phyloP scores from a whole-genome alignment of 2,113 vertebrate species.

The Phaetusa simplex region DNA sequence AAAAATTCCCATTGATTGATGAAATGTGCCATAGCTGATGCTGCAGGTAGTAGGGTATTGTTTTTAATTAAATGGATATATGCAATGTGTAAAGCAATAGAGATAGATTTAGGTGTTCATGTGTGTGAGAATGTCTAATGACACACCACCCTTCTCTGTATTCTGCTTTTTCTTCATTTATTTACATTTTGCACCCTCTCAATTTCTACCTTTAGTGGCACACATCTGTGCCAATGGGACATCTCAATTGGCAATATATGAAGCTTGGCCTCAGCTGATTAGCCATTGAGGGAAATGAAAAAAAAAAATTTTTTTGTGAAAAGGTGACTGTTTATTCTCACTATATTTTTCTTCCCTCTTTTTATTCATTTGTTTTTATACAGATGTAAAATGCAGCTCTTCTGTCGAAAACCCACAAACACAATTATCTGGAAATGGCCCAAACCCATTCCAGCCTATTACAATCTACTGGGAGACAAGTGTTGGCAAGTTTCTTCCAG shows the following conservation, averaged over 20 bases:
- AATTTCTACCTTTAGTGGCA: not conserved
- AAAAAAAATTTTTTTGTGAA: not conserved
- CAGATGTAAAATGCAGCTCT: not conserved
- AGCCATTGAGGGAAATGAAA: not conserved
- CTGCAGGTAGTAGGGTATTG: not conserved
- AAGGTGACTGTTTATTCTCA: not conserved
- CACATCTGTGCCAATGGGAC: not conserved
- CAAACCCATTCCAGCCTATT: not conserved
- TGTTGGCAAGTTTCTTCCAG: constrained; percentile 11
- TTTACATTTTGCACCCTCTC: not conserved
- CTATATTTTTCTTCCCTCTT: not conserved
- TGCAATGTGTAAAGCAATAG: not conserved
- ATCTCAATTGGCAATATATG: not conserved
- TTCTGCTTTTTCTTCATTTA: not conserved
- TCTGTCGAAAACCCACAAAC: not conserved
- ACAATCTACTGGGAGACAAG: not conserved
- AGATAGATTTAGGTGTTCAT: not conserved
- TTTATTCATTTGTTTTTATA: not conserved
- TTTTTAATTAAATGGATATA: not conserved
- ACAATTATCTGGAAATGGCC: not conserved
- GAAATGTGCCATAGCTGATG: not conserved
- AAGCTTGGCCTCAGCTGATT: not conserved
- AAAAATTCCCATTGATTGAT: not conserved
- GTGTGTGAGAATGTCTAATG: too few relatives aligned
- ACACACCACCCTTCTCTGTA: not conserved